Percentiles rank a stretch among this genome's conserved stretches.
phyloP scores from a whole-genome alignment of 2,113 vertebrate genomes.

The Alectura lathami region DNA sequence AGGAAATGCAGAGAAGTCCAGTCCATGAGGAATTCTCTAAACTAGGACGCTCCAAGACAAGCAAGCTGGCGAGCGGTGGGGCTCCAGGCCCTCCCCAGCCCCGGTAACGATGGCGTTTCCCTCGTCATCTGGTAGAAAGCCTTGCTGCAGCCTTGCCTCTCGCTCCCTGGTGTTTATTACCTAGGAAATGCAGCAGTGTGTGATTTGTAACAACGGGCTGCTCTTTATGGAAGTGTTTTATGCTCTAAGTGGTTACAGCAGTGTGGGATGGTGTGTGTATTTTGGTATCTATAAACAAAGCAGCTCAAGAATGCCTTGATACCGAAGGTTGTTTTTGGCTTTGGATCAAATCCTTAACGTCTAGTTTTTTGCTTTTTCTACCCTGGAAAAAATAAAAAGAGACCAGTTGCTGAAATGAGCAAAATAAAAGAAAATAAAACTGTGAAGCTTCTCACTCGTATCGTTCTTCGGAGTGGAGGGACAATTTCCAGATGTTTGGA shows the following conservation, averaged over 20 bases:
- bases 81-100: not conserved
- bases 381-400: not conserved
- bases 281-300: constrained; percentile 74
- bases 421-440: not conserved
- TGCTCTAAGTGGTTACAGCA: constrained; percentile 48
- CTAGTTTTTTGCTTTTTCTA: not conserved
- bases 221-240: not conserved
- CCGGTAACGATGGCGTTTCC: not conserved
- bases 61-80: not conserved
- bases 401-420: not conserved
- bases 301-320: constrained; percentile 69
- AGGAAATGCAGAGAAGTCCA: constrained; percentile 29
- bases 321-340: constrained; percentile 68
- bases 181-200: not conserved
- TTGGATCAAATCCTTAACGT: constrained; percentile 37
- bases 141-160: not conserved
- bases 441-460: not conserved
- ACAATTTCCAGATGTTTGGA: not conserved
- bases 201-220: not conserved
- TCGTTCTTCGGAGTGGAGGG: not conserved
- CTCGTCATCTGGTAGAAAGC: not conserved
- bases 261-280: constrained; percentile 47
- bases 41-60: not conserved
- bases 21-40: constrained; percentile 13
- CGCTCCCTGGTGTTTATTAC: not conserved